Percentiles rank a stretch among this genome's conserved stretches.
Evolutionary conservation across 1,140 invertebrate species (phyloP).

Genomic region (Steinernema feltiae): DNA sequence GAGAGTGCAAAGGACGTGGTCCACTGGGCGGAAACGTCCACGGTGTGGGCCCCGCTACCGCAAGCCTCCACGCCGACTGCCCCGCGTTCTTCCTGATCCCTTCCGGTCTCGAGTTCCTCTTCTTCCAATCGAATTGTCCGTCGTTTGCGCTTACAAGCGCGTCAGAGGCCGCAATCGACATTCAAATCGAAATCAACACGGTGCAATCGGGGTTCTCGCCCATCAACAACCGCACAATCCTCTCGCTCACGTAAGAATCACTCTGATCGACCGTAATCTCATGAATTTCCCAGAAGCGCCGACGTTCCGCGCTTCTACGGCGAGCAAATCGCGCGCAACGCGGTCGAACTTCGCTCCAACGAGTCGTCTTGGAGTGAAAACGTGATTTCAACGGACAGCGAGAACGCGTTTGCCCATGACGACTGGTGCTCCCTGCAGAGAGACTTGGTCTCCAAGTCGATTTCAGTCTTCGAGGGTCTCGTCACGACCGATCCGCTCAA

Average conservation of each 20-base stretch:
- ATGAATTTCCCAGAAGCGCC: background rate
- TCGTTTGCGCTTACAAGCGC: background rate
- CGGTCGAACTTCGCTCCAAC: background rate
- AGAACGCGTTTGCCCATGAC: background rate
- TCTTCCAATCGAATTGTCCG: background rate
- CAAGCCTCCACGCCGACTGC: background rate
- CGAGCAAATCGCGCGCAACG: background rate
- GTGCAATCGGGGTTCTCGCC: background rate
- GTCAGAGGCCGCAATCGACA: background rate
- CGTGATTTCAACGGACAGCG: background rate
- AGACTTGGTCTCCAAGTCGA: background rate
- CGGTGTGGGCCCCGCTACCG: background rate
- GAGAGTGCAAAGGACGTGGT: background rate
- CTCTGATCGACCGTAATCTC: background rate
- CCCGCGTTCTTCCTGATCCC: background rate
- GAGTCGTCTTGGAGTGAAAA: background rate
- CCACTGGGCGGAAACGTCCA: background rate
- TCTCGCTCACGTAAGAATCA: background rate
- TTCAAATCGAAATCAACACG: background rate
- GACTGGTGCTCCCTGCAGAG: background rate
- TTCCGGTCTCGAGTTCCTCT: background rate
- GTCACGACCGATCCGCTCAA: background rate
- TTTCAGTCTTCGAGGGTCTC: background rate
- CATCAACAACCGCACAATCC: background rate
- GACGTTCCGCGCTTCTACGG: background rate